phyloP scores from a whole-genome alignment of 2,113 vertebrate species.

The Xyliphius kryptos region DNA sequence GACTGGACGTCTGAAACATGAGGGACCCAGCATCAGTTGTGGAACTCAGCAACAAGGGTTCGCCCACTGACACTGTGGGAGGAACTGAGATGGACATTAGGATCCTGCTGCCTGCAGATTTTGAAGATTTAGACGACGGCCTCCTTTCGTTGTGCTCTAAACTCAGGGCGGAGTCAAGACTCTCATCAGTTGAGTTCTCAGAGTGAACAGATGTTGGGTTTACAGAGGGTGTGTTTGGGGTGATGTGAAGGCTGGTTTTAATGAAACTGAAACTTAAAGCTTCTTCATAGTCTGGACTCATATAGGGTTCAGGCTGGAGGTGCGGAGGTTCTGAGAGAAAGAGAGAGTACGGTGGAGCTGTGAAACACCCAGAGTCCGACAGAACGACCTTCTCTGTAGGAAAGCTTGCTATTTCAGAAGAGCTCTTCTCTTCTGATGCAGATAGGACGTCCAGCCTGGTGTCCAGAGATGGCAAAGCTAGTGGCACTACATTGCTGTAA shows the following conservation, averaged over 20 bases:
- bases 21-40: conserved; percentile 19
- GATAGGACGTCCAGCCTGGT: conserved; percentile 6
- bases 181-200: neutral
- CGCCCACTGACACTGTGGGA: neutral
- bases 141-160: neutral
- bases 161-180: neutral
- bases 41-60: conserved; percentile 12
- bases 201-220: neutral
- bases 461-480: neutral
- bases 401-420: neutral
- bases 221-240: neutral
- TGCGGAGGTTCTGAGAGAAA: neutral
- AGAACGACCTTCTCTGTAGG: neutral
- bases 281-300: conserved; percentile 1
- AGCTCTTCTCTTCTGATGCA: neutral
- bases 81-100: conserved; percentile 1
- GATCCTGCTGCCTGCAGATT: neutral
- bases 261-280: too few relatives aligned
- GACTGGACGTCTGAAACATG: conserved; percentile 28
- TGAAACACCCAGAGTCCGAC: neutral
- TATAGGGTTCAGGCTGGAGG: neutral
- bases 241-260: too few relatives aligned
- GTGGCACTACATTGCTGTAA: conserved; percentile 1
- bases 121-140: neutral
- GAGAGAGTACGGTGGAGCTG: conserved; percentile 6